Evolutionary conservation across 2,888 invertebrate genomes (phyloP).

Genomic region (Pristionchus exspectatus): DNA sequence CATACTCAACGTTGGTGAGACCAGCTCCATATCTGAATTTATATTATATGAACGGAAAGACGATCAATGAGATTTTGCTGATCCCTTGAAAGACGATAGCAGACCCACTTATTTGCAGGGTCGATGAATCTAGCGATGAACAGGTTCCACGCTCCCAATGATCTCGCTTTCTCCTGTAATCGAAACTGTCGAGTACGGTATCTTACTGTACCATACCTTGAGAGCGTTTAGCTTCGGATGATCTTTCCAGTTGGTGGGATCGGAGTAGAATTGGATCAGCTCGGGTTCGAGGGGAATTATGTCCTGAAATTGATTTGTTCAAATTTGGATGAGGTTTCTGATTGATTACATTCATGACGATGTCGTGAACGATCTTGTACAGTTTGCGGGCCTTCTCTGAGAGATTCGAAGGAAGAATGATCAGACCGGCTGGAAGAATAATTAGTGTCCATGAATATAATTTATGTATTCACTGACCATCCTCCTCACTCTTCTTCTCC

Average conservation of each 20-base stretch:
- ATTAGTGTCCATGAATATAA: not conserved
- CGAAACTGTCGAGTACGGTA: not conserved
- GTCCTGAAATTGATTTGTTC: constrained; percentile 60
- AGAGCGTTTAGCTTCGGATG: constrained; percentile 77
- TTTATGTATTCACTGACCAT: not conserved
- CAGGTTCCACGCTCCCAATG: constrained; percentile 80
- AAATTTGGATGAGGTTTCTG: not conserved
- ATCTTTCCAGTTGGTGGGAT: constrained; percentile 78
- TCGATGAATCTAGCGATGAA: constrained; percentile 80
- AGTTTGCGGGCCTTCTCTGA: constrained; percentile 78
- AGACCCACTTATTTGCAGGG: constrained; percentile 69
- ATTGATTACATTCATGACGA: constrained; percentile 77
- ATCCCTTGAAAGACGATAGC: too few relatives aligned
- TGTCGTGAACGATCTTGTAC: constrained; percentile 79
- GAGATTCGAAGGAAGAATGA: constrained; percentile 79
- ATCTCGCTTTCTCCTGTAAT: constrained; percentile 78
- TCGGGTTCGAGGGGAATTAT: constrained; percentile 80
- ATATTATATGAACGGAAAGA: not conserved
- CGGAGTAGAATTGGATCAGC: constrained; percentile 72
- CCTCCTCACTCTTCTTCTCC: constrained; percentile 5
- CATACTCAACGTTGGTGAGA: constrained; percentile 81
- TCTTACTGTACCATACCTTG: not conserved
- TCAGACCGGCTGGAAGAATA: constrained; percentile 73
- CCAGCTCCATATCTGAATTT: constrained; percentile 73
- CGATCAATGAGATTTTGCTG: not conserved